Percentiles rank a stretch among this genome's conserved stretches.
phyloP scores from a whole-genome alignment of 2,888 invertebrate genomes.

The Tubulanus polymorphus region DNA sequence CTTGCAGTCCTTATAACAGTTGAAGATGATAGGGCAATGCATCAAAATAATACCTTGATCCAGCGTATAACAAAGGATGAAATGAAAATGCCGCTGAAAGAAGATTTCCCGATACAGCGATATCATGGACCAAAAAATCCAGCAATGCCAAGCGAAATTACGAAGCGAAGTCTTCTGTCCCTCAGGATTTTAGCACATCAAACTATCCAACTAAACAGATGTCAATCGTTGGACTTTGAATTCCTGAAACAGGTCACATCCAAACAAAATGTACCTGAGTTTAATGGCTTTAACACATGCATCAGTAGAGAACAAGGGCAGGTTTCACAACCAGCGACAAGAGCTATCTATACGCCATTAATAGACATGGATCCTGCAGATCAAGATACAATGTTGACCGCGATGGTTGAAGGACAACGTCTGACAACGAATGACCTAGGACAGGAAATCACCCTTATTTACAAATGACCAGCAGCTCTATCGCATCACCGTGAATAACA shows the following conservation, averaged over 20 bases:
- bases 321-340: constrained; percentile 12
- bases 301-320: constrained; percentile 14
- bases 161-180: background rate
- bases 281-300: constrained; percentile 21
- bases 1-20: constrained; percentile 14
- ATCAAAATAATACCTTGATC: background rate
- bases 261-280: constrained; percentile 13
- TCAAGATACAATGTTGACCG: constrained; percentile 10
- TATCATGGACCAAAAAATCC: constrained; percentile 14
- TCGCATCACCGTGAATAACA: background rate
- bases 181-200: constrained; percentile 4
- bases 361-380: constrained; percentile 21
- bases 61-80: constrained; percentile 1
- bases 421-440: background rate
- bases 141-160: constrained; percentile 5
- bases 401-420: constrained; percentile 4
- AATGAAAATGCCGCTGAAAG: constrained; percentile 3
- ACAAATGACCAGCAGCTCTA: constrained; percentile 6
- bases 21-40: constrained; percentile 1
- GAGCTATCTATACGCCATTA: constrained; percentile 18
- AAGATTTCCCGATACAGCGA: constrained; percentile 9
- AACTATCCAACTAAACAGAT: background rate
- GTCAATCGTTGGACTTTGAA: constrained; percentile 8
- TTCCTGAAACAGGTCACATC: constrained; percentile 11
- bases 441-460: background rate